phyloP scores from a whole-genome alignment of 2,113 vertebrate species.

The Oncorhynchus tshawytscha region DNA sequence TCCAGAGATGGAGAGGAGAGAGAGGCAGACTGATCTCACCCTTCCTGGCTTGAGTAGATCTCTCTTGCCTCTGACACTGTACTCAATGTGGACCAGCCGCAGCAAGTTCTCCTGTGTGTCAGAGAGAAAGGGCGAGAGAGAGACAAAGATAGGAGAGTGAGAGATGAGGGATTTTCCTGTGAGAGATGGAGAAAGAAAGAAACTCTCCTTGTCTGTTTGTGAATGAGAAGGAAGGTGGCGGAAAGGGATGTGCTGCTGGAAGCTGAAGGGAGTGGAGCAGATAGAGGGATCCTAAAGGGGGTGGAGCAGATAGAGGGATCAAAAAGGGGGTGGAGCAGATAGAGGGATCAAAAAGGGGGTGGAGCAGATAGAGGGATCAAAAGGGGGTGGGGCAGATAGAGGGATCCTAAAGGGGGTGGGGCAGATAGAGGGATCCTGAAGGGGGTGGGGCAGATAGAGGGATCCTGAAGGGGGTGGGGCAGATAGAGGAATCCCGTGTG shows the following conservation, averaged over 20 bases:
- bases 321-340: too few relatives aligned
- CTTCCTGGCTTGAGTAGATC: constrained; percentile 89
- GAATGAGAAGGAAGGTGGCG: constrained; percentile 54
- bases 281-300: too few relatives aligned
- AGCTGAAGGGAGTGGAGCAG: constrained; percentile 32
- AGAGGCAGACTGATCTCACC: constrained; percentile 74
- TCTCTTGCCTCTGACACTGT: constrained; percentile 87
- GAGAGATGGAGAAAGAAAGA: constrained; percentile 38
- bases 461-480: too few relatives aligned
- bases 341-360: not conserved
- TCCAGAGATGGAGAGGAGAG: constrained; percentile 20
- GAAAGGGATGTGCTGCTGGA: constrained; percentile 55
- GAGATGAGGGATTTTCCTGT: not conserved
- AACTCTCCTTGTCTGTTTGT: constrained; percentile 49
- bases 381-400: not conserved
- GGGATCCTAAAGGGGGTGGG: too few relatives aligned
- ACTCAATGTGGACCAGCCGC: constrained; percentile 93
- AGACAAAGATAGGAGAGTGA: constrained; percentile 20
- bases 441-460: too few relatives aligned
- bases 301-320: too few relatives aligned
- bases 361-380: constrained; percentile 7
- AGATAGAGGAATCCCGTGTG: too few relatives aligned
- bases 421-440: too few relatives aligned
- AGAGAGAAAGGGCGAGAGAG: constrained; percentile 7
- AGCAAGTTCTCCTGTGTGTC: constrained; percentile 88